These are phyloP conservation scores for Stenopsyche tienmushanensis DNA, from an alignment of 1,140 invertebrate genomes.

Conservation along the genomic window DNA sequence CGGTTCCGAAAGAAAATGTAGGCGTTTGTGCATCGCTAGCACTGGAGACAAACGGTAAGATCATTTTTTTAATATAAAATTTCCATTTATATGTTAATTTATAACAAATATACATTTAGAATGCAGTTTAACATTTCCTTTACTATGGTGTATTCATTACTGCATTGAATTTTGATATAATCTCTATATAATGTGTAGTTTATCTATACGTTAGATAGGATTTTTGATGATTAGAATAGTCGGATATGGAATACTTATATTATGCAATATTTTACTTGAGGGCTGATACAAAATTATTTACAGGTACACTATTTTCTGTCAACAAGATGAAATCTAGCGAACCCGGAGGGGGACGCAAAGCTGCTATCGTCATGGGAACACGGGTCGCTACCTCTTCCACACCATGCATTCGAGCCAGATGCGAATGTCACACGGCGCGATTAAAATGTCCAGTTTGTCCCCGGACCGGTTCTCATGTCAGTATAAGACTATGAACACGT, in stretches of 20 bases:
- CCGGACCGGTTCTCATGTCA: too few species aligned
- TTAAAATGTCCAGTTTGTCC: slow-evolving; percentile 48
- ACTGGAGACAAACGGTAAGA: slow-evolving; percentile 77
- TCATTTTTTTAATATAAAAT: slow-evolving; percentile 32
- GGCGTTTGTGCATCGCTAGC: slow-evolving; percentile 80
- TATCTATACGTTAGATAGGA: too few species aligned
- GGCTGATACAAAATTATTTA: neutral
- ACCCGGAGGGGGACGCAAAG: slow-evolving; percentile 47
- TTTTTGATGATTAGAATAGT: too few species aligned
- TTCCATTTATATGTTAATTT: too few species aligned
- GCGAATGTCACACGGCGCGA: slow-evolving; percentile 48
- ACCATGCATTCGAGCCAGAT: slow-evolving; percentile 43
- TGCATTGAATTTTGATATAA: too few species aligned
- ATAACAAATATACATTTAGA: too few species aligned
- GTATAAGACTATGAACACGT: too few species aligned
- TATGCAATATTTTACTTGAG: too few species aligned
- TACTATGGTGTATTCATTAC: neutral
- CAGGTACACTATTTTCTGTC: slow-evolving; percentile 52
- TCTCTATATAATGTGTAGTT: too few species aligned
- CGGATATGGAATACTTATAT: too few species aligned
- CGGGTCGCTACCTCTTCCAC: slow-evolving; percentile 42
- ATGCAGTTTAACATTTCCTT: neutral
- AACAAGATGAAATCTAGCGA: slow-evolving; percentile 45
- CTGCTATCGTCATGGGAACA: slow-evolving; percentile 46
- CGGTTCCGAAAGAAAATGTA: slow-evolving; percentile 69